phyloP scores from a whole-genome alignment of 2,113 vertebrate genomes.

The Neolamprologus fasciatus region DNA sequence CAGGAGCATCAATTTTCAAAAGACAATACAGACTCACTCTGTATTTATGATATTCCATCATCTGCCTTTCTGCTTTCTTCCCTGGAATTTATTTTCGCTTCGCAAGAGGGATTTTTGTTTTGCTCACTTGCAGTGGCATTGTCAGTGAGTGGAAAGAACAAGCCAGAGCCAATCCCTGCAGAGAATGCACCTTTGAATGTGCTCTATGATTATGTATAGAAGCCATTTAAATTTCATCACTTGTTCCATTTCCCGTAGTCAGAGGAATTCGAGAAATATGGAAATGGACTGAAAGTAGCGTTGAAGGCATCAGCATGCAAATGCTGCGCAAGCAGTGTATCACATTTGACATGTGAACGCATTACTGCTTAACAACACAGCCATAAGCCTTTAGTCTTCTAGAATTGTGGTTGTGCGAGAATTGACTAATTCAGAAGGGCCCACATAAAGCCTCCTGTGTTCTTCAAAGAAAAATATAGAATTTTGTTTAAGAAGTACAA shows the following conservation, averaged over 20 bases:
- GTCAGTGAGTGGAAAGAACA: conserved; percentile 1
- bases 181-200: neutral
- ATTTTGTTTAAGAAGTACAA: neutral
- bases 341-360: neutral
- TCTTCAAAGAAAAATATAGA: neutral
- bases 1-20: conserved; percentile 7
- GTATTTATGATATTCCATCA: conserved; percentile 38
- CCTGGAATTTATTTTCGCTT: conserved; percentile 1
- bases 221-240: conserved; percentile 26
- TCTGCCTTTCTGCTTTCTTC: neutral
- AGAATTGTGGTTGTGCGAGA: neutral
- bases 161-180: neutral
- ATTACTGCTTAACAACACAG: neutral
- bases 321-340: neutral
- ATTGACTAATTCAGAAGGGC: neutral
- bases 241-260: neutral
- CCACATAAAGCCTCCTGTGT: neutral
- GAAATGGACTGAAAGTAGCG: neutral
- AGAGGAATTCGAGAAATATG: neutral
- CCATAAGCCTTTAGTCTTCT: neutral
- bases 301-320: neutral
- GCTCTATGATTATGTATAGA: conserved; percentile 17
- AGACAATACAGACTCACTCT: neutral
- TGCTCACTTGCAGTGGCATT: neutral
- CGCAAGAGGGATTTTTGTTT: conserved; percentile 13